A percentile compares a stretch with the other conserved stretches of the same genome.
Conservation (phyloP, 2,888 invertebrate species). For the Callimorpha dominula region DNA sequence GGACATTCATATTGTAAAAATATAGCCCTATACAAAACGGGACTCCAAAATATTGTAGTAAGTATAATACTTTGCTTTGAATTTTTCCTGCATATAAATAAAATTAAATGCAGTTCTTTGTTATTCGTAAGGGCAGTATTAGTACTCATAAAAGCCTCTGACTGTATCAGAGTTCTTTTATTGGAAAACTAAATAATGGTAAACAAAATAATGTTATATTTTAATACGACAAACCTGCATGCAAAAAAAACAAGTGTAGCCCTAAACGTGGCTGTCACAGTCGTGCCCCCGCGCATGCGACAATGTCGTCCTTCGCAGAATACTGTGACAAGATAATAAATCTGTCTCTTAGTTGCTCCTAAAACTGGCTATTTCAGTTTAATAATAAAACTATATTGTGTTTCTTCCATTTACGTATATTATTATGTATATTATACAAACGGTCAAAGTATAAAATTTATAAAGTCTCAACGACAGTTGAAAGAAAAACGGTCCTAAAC, state of each 20-base stretch:
- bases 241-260: conserved; percentile 41
- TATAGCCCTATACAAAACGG: neutral
- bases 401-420: conserved; percentile 25
- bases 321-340: conserved; percentile 37
- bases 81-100: neutral
- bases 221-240: conserved; percentile 4
- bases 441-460: neutral
- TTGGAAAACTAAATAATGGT: too few relatives aligned
- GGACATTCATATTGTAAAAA: conserved; percentile 18
- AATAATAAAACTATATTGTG: conserved; percentile 28
- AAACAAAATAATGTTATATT: neutral
- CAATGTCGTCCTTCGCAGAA: conserved; percentile 55
- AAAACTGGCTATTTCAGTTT: conserved; percentile 24
- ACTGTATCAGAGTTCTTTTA: too few relatives aligned
- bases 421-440: conserved; percentile 3
- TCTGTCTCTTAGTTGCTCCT: conserved; percentile 30
- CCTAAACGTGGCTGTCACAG: too few relatives aligned
- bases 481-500: neutral
- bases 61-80: neutral
- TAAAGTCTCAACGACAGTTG: neutral
- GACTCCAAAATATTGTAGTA: neutral
- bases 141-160: too few relatives aligned
- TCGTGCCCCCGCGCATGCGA: conserved; percentile 41
- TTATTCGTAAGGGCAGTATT: neutral
- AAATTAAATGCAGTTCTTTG: neutral